phyloP scores from a whole-genome alignment of 2,888 invertebrate genomes.

The Acrobeloides nanus region DNA sequence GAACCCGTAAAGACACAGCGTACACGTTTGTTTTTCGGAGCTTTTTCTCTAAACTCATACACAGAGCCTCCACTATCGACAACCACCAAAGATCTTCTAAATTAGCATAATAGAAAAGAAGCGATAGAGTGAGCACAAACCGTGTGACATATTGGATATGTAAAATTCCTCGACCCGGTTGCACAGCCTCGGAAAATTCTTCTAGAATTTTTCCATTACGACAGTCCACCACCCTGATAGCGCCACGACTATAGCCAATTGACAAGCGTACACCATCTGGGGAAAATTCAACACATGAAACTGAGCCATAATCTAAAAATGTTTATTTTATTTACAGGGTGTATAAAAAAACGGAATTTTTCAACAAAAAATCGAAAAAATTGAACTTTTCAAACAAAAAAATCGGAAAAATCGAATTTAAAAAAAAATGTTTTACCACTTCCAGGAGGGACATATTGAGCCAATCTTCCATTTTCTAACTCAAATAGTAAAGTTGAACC shows the following conservation, averaged over 20 bases:
- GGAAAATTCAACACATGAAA: slow-evolving; percentile 22
- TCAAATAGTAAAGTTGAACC: slow-evolving; percentile 41
- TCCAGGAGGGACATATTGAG: slow-evolving; percentile 30
- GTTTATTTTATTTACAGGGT: too few species aligned
- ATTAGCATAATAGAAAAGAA: slow-evolving; percentile 1
- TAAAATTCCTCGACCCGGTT: slow-evolving; percentile 73
- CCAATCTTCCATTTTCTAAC: slow-evolving; percentile 18
- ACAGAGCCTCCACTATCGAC: slow-evolving; percentile 41
- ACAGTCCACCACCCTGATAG: slow-evolving; percentile 20
- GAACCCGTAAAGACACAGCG: slow-evolving; percentile 87
- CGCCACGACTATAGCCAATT: slow-evolving; percentile 19
- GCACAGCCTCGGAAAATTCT: slow-evolving; percentile 65
- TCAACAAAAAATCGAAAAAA: neutral
- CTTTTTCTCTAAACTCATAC: slow-evolving; percentile 30
- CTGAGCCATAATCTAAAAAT: slow-evolving; percentile 18
- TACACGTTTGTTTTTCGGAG: slow-evolving; percentile 9
- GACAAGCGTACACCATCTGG: slow-evolving; percentile 11
- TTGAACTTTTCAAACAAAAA: neutral
- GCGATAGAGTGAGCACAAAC: neutral
- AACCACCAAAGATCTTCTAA: slow-evolving; percentile 55
- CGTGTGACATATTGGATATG: slow-evolving; percentile 69
- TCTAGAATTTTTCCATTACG: slow-evolving; percentile 20
- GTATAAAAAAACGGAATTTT: neutral
- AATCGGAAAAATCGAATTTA: neutral
- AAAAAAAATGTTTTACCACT: slow-evolving; percentile 8